Evolutionary conservation across 2,888 invertebrate genomes (phyloP).

Genomic region (Nomada fabriciana): DNA sequence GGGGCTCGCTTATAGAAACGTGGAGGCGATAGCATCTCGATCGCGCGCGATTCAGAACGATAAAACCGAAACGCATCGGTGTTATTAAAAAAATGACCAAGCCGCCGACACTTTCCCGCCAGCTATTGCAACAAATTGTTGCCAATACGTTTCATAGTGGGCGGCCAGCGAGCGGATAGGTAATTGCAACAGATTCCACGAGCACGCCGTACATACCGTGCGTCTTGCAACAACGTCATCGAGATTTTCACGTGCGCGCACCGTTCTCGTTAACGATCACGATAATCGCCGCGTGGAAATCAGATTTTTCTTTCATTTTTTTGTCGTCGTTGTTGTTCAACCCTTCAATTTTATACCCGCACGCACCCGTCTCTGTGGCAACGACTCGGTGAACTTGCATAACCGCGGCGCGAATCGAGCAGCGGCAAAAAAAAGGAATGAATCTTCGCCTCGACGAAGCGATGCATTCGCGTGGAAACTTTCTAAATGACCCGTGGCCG

Average conservation of each 20-base stretch:
- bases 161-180: constrained; percentile 50
- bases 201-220: constrained; percentile 23
- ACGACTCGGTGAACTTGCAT: not conserved
- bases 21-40: constrained; percentile 37
- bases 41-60: constrained; percentile 36
- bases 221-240: constrained; percentile 20
- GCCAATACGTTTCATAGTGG: constrained; percentile 66
- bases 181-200: constrained; percentile 64
- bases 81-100: constrained; percentile 25
- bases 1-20: not conserved
- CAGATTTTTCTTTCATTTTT: constrained; percentile 3
- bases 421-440: not conserved
- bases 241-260: constrained; percentile 49
- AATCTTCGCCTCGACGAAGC: not conserved
- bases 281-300: constrained; percentile 15
- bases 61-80: constrained; percentile 37
- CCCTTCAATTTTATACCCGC: no score
- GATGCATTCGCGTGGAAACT: constrained; percentile 26
- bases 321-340: not conserved
- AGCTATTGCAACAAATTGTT: constrained; percentile 67
- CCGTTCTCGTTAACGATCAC: constrained; percentile 36
- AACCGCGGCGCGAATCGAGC: not conserved
- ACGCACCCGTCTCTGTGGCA: no score
- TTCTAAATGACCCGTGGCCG: constrained; percentile 40
- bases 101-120: constrained; percentile 71